phyloP scores from a whole-genome alignment of 2,797 vertebrate genomes.

The Myripristis murdjan region DNA sequence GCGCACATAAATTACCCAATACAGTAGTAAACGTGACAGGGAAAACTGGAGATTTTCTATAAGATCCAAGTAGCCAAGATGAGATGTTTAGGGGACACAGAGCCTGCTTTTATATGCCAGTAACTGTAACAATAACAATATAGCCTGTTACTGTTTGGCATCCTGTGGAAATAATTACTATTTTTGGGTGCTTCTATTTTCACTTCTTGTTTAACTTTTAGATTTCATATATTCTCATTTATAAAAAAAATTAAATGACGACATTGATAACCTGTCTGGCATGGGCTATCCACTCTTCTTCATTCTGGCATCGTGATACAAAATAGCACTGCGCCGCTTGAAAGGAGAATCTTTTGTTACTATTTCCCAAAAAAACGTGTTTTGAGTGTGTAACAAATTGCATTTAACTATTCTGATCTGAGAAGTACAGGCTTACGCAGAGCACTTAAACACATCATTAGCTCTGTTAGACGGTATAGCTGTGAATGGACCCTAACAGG shows the following conservation, averaged over 20 bases:
- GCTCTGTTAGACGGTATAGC: not conserved
- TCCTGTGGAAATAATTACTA: too few species aligned
- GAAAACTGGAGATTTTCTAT: conserved; percentile 5
- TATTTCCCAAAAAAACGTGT: too few species aligned
- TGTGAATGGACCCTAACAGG: not conserved
- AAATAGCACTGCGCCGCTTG: too few species aligned
- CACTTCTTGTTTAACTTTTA: not conserved
- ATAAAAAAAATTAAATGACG: not conserved
- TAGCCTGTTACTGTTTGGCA: not conserved
- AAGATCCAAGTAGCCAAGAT: conserved; percentile 3
- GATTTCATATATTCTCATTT: not conserved
- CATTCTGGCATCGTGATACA: too few species aligned
- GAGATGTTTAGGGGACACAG: not conserved
- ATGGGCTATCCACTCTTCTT: too few species aligned
- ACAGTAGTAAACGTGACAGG: not conserved
- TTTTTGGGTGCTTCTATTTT: not conserved
- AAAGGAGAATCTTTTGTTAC: too few species aligned
- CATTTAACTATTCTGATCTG: not conserved
- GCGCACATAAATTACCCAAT: conserved; percentile 29
- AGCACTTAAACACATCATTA: too few species aligned
- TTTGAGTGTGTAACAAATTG: not conserved
- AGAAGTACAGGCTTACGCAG: not conserved
- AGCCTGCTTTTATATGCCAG: too few species aligned
- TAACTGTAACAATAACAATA: too few species aligned
- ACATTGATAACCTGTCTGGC: too few species aligned